Evolutionary conservation across 2,113 vertebrate genomes (phyloP).

Genomic region (Coracopsis vasa): DNA sequence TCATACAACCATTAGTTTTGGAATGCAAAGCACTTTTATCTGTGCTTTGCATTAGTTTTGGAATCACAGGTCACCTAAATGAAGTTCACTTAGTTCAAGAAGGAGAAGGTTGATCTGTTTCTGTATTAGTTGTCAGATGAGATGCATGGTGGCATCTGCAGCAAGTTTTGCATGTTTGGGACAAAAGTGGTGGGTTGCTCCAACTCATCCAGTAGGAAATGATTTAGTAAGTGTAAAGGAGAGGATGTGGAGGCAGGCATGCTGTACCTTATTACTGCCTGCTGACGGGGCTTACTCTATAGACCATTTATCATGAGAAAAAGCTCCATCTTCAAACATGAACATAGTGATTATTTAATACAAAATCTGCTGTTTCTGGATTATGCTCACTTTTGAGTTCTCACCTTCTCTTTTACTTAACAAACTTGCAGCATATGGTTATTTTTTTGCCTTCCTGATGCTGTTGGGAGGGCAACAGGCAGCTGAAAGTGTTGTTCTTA

Average conservation of each 20-base stretch:
- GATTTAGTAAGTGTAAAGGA: background rate
- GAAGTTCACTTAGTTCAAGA: background rate
- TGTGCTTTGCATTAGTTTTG: no score
- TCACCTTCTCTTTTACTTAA: slow-evolving; percentile 27
- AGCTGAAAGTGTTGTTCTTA: slow-evolving; percentile 40
- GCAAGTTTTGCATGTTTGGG: background rate
- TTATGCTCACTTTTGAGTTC: background rate
- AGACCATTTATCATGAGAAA: fast-evolving
- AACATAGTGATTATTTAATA: background rate
- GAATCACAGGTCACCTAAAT: background rate
- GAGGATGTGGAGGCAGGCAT: background rate
- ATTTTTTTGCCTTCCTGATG: slow-evolving; percentile 34
- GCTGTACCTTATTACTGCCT: background rate
- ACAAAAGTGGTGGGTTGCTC: background rate
- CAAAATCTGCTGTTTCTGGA: background rate
- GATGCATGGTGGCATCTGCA: background rate
- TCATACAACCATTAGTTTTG: background rate
- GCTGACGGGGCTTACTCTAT: background rate
- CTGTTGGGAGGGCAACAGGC: slow-evolving; percentile 40
- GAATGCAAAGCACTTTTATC: no score
- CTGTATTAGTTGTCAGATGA: background rate
- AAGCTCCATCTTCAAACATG: background rate
- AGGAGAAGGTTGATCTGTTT: background rate
- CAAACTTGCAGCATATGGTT: slow-evolving; percentile 21
- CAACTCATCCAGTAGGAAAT: background rate